A percentile compares a stretch with the other conserved stretches of the same genome.
phyloP scores from a whole-genome alignment of 2,113 vertebrate genomes.

The Conger conger region DNA sequence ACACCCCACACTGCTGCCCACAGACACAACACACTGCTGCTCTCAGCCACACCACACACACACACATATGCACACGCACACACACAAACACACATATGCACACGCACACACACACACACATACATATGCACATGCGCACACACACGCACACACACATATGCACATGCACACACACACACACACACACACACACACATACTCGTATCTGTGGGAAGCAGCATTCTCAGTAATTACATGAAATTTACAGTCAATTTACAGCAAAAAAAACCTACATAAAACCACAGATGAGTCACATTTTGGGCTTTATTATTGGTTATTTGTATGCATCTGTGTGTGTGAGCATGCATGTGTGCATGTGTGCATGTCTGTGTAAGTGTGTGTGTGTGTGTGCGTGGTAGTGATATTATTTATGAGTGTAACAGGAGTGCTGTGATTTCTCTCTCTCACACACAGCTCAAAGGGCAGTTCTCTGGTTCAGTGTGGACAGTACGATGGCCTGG shows the following conservation, averaged over 20 bases:
- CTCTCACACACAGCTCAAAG: constrained; percentile 64
- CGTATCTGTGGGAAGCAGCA: not conserved
- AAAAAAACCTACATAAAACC: too few species aligned
- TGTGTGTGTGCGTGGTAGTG: not conserved
- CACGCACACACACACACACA: not conserved
- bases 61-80: too few species aligned
- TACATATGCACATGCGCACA: not conserved
- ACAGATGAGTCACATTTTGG: not conserved
- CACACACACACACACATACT: not conserved
- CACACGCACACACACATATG: too few species aligned
- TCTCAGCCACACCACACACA: not conserved
- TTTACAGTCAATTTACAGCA: too few species aligned
- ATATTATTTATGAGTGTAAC: not conserved
- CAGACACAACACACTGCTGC: not conserved
- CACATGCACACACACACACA: not conserved
- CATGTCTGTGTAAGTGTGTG: too few species aligned
- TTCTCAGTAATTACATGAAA: too few species aligned
- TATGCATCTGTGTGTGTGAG: too few species aligned
- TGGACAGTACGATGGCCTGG: constrained; percentile 85
- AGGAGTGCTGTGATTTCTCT: not conserved
- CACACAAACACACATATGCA: too few species aligned
- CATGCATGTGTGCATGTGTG: too few species aligned
- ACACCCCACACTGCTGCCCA: not conserved
- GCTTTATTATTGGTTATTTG: not conserved
- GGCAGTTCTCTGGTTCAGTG: constrained; percentile 68